phyloP scores from a whole-genome alignment of 1,140 invertebrate genomes.

The Antheraea mylitta region DNA sequence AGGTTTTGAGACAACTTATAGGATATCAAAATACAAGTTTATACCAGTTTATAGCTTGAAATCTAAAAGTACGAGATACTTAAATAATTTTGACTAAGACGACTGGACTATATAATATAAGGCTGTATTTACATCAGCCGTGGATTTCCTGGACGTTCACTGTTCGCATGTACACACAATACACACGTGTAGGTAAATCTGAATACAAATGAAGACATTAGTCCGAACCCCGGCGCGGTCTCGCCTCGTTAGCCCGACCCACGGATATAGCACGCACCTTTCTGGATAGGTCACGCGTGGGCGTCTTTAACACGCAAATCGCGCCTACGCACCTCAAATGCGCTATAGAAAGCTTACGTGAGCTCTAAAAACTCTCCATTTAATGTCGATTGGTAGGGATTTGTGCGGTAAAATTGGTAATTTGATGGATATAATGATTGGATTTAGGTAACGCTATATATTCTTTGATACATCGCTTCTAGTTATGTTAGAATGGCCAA shows the following conservation, averaged over 20 bases:
- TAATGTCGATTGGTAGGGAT: background rate
- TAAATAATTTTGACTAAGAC: too few relatives aligned
- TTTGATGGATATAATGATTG: background rate
- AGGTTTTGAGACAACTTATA: too few relatives aligned
- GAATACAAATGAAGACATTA: slow-evolving; percentile 72
- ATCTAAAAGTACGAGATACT: too few relatives aligned
- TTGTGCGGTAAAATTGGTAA: background rate
- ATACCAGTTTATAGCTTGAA: too few relatives aligned
- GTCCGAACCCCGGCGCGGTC: background rate
- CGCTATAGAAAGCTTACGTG: background rate
- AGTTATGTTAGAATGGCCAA: too few relatives aligned
- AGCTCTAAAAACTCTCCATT: background rate
- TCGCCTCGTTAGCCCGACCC: slow-evolving; percentile 19
- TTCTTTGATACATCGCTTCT: too few relatives aligned
- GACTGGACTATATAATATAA: background rate
- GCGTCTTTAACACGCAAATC: background rate
- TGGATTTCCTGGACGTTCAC: background rate
- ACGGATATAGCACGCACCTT: slow-evolving; percentile 17
- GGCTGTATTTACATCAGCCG: background rate
- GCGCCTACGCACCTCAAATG: background rate
- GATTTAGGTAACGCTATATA: too few relatives aligned
- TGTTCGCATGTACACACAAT: slow-evolving; percentile 33
- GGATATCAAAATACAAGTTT: too few relatives aligned
- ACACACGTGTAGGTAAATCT: slow-evolving; percentile 59
- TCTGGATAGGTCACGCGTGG: slow-evolving; percentile 11